Evolutionary conservation across 2,113 vertebrate genomes (phyloP).

Genomic region (Cheirogaleus medius): DNA sequence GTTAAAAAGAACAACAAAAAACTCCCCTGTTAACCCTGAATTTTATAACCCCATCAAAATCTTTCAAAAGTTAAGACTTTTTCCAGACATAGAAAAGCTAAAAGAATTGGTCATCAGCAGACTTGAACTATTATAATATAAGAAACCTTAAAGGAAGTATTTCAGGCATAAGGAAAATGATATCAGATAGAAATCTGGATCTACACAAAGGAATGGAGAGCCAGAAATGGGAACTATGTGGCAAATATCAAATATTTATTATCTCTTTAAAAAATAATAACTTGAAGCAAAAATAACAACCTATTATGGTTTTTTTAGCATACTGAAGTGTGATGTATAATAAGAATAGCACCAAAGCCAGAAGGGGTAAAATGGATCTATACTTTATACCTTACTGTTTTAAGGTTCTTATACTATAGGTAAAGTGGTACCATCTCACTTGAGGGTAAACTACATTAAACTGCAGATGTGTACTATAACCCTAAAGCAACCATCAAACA

Average conservation of each 20-base stretch:
- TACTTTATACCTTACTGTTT: too few species aligned
- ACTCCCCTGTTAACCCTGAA: neutral
- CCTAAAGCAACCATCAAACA: neutral
- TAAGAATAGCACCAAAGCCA: neutral
- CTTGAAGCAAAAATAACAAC: neutral
- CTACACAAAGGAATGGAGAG: neutral
- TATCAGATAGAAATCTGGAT: neutral
- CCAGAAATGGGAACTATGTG: neutral
- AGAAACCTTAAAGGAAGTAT: constrained; percentile 4
- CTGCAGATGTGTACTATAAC: accelerated
- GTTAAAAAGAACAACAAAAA: neutral
- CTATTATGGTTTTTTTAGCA: neutral
- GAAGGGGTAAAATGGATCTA: neutral
- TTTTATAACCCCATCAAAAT: neutral
- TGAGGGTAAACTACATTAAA: neutral
- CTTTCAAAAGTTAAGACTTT: neutral
- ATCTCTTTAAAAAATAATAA: neutral
- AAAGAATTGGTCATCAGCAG: neutral
- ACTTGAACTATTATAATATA: neutral
- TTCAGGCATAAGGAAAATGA: neutral
- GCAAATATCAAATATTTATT: neutral
- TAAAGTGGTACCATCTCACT: neutral
- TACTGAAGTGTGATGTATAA: neutral
- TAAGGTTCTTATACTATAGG: neutral
- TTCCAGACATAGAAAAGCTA: neutral